These are phyloP conservation scores for Diploptera punctata DNA, from an alignment of 2,888 invertebrate genomes.

Conservation along the genomic window DNA sequence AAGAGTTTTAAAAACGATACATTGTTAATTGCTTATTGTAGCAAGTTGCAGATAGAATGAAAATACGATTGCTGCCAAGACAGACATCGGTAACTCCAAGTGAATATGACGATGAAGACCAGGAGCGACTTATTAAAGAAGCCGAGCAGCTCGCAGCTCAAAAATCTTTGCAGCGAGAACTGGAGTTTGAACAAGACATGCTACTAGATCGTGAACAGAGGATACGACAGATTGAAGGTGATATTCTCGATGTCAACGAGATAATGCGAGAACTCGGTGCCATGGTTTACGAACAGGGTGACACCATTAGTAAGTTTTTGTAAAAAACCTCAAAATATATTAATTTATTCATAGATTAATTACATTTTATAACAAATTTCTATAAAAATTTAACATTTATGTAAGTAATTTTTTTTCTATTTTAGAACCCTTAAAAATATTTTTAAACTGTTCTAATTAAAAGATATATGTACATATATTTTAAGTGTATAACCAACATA, in stretches of 20 bases:
- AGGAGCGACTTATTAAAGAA: conserved; percentile 35
- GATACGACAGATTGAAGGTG: conserved; percentile 79
- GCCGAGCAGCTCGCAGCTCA: conserved; percentile 51
- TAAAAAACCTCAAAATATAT: too few relatives aligned
- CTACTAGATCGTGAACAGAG: conserved; percentile 80
- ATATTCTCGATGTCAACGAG: conserved; percentile 82
- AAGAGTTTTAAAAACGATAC: too few relatives aligned
- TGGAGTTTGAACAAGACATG: conserved; percentile 82
- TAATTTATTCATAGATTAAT: too few relatives aligned
- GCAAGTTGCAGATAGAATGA: conserved; percentile 73
- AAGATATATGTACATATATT: too few relatives aligned
- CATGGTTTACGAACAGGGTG: conserved; percentile 74
- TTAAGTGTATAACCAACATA: too few relatives aligned
- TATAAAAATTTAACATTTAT: too few relatives aligned
- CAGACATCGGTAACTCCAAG: conserved; percentile 34
- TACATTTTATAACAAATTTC: too few relatives aligned
- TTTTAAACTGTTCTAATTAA: too few relatives aligned
- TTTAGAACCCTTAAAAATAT: too few relatives aligned
- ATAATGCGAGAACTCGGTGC: conserved; percentile 79
- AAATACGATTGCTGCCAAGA: conserved; percentile 61
- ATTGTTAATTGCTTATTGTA: conserved; percentile 49
- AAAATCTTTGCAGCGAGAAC: conserved; percentile 57
- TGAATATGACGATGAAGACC: conserved; percentile 48
- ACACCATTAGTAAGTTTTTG: conserved; percentile 72
- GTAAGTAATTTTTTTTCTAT: too few relatives aligned